Percentiles rank a stretch among this genome's conserved stretches.
Evolutionary conservation across 1,140 invertebrate genomes (phyloP).

Genomic region (Aphidius gifuensis): DNA sequence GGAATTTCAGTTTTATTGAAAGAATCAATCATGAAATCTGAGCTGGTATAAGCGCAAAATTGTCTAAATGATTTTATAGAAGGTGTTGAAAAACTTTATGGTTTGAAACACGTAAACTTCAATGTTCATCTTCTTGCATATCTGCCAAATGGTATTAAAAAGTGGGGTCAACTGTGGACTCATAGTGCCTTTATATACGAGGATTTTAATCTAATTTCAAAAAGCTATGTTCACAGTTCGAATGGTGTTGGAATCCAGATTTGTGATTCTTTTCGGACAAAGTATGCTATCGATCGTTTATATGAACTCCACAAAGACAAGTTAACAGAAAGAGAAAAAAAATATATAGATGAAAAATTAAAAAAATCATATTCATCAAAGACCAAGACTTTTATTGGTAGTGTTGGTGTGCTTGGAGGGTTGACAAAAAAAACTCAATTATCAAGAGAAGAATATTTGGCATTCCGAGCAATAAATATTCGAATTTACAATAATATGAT

Average conservation of each 20-base stretch:
- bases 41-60: conserved; percentile 17
- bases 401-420: no score
- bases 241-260: conserved; percentile 23
- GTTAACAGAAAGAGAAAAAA: no score
- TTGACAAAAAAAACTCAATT: no score
- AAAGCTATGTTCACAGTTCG: conserved; percentile 20
- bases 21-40: conserved; percentile 22
- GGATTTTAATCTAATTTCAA: conserved; percentile 18
- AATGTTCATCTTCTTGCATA: conserved; percentile 32
- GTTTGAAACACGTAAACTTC: conserved; percentile 24
- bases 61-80: conserved; percentile 21
- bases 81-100: conserved; percentile 25
- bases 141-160: conserved; percentile 22
- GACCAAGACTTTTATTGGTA: no score
- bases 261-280: conserved; percentile 11
- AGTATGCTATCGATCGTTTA: no score
- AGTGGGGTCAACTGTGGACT: conserved; percentile 30
- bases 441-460: no score
- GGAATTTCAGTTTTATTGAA: conserved; percentile 28
- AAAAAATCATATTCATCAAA: no score
- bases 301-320: no score
- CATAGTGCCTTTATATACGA: conserved; percentile 28
- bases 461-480: no score
- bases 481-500: no score
- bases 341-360: no score